A percentile compares a stretch with the other conserved stretches of the same genome.
Conservation (phyloP, 2,888 invertebrate species). For the Zaprionus obscuricornis region DNA sequence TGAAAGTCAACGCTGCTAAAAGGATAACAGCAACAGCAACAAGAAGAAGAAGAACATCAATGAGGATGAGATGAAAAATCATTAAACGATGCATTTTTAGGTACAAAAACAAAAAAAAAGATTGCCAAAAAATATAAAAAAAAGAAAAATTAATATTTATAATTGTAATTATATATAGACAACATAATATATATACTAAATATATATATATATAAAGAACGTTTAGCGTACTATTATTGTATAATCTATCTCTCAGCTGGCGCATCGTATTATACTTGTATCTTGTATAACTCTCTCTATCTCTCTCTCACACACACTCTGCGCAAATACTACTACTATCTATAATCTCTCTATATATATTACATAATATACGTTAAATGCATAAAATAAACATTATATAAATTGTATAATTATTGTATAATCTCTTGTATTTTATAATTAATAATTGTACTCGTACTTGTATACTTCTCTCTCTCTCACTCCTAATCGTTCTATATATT, state of each 20-base stretch:
- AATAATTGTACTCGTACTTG: no score
- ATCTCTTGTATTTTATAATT: no score
- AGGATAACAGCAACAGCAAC: constrained; percentile 15
- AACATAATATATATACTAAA: no score
- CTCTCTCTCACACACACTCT: no score
- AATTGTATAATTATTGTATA: no score
- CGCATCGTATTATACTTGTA: constrained; percentile 70
- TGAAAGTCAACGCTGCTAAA: no score
- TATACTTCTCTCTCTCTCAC: constrained; percentile 55
- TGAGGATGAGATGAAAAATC: constrained; percentile 35
- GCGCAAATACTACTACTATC: no score
- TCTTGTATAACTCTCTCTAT: not conserved
- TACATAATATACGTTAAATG: no score
- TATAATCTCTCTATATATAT: no score
- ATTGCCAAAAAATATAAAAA: constrained; percentile 37
- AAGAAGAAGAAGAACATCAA: constrained; percentile 3
- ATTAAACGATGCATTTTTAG: constrained; percentile 45
- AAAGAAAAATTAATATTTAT: not conserved
- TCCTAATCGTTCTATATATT: no score
- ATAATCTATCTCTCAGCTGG: constrained; percentile 41
- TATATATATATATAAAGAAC: constrained; percentile 42
- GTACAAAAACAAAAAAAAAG: constrained; percentile 47
- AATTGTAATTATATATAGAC: constrained; percentile 55
- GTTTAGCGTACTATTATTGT: constrained; percentile 57
- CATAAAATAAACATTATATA: no score